These are phyloP conservation scores for Scaptodrosophila latifasciaeformis DNA, from an alignment of 2,888 invertebrate genomes.

Conservation along the genomic window DNA sequence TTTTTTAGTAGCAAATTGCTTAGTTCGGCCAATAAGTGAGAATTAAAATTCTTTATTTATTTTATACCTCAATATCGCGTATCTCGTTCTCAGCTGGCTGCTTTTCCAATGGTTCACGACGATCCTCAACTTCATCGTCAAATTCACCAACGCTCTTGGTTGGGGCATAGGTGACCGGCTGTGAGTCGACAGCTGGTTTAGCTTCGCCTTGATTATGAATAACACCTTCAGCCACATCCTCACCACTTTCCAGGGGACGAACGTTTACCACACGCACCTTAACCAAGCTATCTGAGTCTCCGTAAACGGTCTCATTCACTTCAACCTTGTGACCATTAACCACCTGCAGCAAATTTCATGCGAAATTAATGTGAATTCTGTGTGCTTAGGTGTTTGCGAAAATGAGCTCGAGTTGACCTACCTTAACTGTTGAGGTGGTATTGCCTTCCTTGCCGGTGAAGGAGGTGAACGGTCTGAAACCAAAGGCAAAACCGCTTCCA, in stretches of 20 bases:
- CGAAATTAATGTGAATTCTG: neutral
- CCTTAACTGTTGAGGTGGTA: conserved; percentile 74
- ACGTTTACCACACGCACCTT: conserved; percentile 77
- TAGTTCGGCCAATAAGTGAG: neutral
- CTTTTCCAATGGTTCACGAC: conserved; percentile 59
- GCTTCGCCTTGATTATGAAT: conserved; percentile 25
- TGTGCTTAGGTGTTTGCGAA: neutral
- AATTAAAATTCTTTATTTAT: conserved; percentile 25
- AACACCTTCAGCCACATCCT: conserved; percentile 57
- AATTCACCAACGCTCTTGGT: conserved; percentile 27
- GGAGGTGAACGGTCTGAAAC: conserved; percentile 29
- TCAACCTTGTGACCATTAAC: conserved; percentile 78
- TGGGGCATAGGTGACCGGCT: conserved; percentile 43
- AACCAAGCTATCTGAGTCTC: conserved; percentile 73
- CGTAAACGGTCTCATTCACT: conserved; percentile 78
- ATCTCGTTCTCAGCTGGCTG: conserved; percentile 69
- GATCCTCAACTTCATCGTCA: conserved; percentile 56
- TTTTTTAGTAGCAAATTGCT: conserved; percentile 17
- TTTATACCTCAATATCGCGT: conserved; percentile 73
- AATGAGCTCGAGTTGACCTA: conserved; percentile 31
- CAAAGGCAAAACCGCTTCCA: conserved; percentile 30
- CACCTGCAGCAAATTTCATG: conserved; percentile 67
- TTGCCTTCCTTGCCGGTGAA: conserved; percentile 67
- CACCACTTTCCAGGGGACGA: conserved; percentile 74
- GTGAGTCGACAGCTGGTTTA: conserved; percentile 29